phyloP scores from a whole-genome alignment of 1,140 invertebrate species.

The Drosophila pseudoananassae region DNA sequence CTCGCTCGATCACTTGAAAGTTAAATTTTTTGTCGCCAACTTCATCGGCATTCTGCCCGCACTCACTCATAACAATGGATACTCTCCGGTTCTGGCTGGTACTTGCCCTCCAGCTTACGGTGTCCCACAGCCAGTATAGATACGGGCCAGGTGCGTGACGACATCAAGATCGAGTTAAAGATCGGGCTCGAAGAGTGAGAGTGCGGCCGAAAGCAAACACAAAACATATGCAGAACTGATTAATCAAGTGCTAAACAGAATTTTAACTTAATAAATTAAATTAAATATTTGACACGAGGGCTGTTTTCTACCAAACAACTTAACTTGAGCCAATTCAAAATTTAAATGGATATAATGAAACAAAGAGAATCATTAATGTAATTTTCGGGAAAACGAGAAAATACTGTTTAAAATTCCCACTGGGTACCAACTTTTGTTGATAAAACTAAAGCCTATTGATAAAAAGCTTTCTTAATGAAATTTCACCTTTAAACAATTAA shows the following conservation, averaged over 20 bases:
- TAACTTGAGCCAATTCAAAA: background rate
- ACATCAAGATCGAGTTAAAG: constrained; percentile 36
- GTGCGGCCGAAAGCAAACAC: constrained; percentile 45
- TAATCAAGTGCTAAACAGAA: constrained; percentile 67
- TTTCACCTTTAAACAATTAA: constrained; percentile 28
- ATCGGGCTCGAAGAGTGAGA: constrained; percentile 34
- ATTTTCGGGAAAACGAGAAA: background rate
- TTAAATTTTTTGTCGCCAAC: constrained; percentile 6
- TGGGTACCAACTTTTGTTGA: background rate
- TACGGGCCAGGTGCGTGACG: constrained; percentile 76
- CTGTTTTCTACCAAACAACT: background rate
- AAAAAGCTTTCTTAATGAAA: constrained; percentile 13
- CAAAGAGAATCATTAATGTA: background rate
- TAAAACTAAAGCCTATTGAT: background rate
- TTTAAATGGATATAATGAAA: background rate
- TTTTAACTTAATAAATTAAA: constrained; percentile 34
- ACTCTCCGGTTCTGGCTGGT: constrained; percentile 50
- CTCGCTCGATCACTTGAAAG: constrained; percentile 48
- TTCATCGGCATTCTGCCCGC: constrained; percentile 47
- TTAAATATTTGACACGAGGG: constrained; percentile 22
- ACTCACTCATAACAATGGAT: constrained; percentile 35
- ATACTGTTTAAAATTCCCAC: background rate
- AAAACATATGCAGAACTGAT: constrained; percentile 54
- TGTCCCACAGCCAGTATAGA: constrained; percentile 64
- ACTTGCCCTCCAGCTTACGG: constrained; percentile 48